Base-by-base conservation (phyloP, 1,140 invertebrate species). In the Galleria mellonella region DNA sequence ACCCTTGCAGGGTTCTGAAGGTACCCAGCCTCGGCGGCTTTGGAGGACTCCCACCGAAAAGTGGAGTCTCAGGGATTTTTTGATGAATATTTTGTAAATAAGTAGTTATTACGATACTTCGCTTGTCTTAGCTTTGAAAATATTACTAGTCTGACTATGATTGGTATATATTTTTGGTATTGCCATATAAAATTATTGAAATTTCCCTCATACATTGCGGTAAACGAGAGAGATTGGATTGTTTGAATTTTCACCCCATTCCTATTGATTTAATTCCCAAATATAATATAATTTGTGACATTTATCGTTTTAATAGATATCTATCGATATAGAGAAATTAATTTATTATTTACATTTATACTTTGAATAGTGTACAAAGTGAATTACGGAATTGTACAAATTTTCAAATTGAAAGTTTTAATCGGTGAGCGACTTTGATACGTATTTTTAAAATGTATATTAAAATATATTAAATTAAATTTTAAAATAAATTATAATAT, bases 51-150 rank as follows among this genome's bases (percentile, higher is more conserved):
- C n/a, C 42, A 28, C 44, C 15, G 36, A 32, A 38, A 38, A 35
- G 11, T 33, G 42, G 17, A 42, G 32, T 35, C 2, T 4, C 6
- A 36, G 10, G 28, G 46, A 51, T 30, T 59, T 59, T 59, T 59
- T 55, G 53, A 63, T 28, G 47, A 54, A 55, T 51, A 57, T 62
- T 47, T 62, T 62, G 52, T 62, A 55, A 37, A 62, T 57, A 51
- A 28, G 35, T n/a, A 43, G 13, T 32, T 14, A 33, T 11, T 33
- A 12, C 7, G 9, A 15, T 23, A 23, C 17, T 37, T 37, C 14
- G 35, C 14, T 37, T 37, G 13, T 35, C 3, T 35, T 14, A 14
- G 32, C 32, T 35, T 35, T 14, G 9, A 10, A 31, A n/a, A 10
- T 31, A 7, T 37, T 17, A 15, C 17, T 17, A 17, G 1, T 9